Evolutionary conservation across 2,888 invertebrate genomes (phyloP).

Genomic region (Sarcophaga subvicina): DNA sequence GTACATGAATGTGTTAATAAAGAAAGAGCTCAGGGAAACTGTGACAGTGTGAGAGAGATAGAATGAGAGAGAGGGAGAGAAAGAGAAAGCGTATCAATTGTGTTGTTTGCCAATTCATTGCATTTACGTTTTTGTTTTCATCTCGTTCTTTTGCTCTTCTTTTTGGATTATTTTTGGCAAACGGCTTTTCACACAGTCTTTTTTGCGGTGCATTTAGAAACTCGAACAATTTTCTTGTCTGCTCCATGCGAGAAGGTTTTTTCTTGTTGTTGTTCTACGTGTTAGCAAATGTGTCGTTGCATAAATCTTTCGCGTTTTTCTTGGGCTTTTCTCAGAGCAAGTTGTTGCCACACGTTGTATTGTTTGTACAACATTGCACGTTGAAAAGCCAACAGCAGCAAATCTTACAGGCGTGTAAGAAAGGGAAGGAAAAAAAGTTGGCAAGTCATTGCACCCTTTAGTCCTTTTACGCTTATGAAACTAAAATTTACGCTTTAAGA

Average conservation of each 20-base stretch:
- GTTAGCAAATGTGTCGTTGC: conserved; percentile 26
- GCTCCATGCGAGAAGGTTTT: not conserved
- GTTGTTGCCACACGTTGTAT: not conserved
- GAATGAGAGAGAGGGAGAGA: not conserved
- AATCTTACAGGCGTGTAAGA: not conserved
- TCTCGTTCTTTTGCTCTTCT: not conserved
- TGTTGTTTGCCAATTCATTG: conserved; percentile 69
- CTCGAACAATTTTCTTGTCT: conserved; percentile 13
- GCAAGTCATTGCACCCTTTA: conserved; percentile 48
- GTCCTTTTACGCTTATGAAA: conserved; percentile 19
- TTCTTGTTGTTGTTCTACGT: not conserved
- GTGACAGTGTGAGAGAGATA: not conserved
- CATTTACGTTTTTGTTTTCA: not conserved
- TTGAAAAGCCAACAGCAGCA: conserved; percentile 44
- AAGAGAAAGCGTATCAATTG: conserved; percentile 58
- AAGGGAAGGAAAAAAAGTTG: not conserved
- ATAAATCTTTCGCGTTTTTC: conserved; percentile 41
- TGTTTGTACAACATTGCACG: conserved; percentile 13
- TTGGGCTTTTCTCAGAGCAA: not conserved
- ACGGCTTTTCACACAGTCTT: conserved; percentile 29
- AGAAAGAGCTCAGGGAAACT: not conserved
- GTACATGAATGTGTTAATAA: conserved; percentile 69
- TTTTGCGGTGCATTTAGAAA: not conserved
- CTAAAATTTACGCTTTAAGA: conserved; percentile 44
- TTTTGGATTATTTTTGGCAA: conserved; percentile 22